A percentile compares a stretch with the other conserved stretches of the same genome.
Evolutionary conservation across 2,888 invertebrate genomes (phyloP).

Genomic region (Cremastinae sp.): DNA sequence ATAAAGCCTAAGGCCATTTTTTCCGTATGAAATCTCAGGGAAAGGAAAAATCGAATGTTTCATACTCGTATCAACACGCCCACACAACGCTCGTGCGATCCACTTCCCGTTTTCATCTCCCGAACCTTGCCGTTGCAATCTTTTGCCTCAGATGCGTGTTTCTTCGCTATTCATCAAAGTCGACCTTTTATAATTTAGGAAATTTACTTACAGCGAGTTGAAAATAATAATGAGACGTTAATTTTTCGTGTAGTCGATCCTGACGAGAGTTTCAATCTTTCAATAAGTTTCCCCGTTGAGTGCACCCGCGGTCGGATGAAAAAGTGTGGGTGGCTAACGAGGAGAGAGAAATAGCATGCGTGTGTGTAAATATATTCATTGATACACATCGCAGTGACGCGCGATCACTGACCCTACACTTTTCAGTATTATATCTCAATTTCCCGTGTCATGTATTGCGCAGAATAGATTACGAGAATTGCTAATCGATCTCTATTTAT

Average conservation of each 20-base stretch:
- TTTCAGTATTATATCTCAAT: neutral
- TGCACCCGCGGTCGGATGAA: neutral
- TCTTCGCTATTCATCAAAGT: neutral
- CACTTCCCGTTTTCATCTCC: slow-evolving; percentile 33
- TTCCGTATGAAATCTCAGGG: neutral
- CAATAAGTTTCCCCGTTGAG: neutral
- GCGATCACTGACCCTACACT: slow-evolving; percentile 66
- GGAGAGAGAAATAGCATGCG: slow-evolving; percentile 5
- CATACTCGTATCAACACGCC: slow-evolving; percentile 14
- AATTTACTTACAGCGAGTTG: too few species aligned
- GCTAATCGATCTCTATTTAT: too few species aligned
- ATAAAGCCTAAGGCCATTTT: neutral
- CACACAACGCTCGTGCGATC: slow-evolving; percentile 47
- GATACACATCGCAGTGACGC: slow-evolving; percentile 54
- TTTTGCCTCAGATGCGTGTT: neutral
- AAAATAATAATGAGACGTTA: too few species aligned
- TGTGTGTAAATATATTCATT: neutral
- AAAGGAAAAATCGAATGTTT: slow-evolving; percentile 24
- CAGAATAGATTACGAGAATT: neutral
- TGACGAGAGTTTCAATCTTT: neutral
- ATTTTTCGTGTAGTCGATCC: too few species aligned
- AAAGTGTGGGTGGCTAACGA: slow-evolving; percentile 10
- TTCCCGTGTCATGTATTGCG: neutral
- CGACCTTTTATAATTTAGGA: neutral
- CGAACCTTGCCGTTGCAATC: neutral